phyloP scores from a whole-genome alignment of 2,888 invertebrate species.

The Diaprepes abbreviatus region DNA sequence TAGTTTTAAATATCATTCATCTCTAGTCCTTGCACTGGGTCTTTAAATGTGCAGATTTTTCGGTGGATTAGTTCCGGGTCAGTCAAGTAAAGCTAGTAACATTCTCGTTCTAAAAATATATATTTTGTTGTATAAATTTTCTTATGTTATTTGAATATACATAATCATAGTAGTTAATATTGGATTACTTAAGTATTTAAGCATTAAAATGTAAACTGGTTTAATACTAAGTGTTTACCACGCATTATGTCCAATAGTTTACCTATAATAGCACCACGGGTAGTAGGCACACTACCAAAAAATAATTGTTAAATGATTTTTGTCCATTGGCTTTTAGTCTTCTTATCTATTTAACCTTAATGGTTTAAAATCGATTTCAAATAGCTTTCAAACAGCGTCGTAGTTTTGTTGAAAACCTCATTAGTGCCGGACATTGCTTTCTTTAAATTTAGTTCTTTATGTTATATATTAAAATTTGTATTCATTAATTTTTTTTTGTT shows the following conservation, averaged over 20 bases:
- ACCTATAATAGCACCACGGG: constrained; percentile 2
- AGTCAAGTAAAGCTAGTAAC: no score
- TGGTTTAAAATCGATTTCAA: constrained; percentile 43
- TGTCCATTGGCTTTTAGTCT: constrained; percentile 27
- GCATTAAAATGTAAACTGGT: no score
- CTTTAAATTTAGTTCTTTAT: background rate
- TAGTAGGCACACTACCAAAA: background rate
- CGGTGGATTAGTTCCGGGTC: no score
- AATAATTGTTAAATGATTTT: constrained; percentile 2
- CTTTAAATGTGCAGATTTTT: no score
- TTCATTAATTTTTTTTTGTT: background rate
- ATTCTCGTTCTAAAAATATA: no score
- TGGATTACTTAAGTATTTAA: no score
- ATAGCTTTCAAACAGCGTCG: constrained; percentile 37
- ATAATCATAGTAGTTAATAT: no score
- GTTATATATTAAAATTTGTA: background rate
- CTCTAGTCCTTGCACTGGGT: no score
- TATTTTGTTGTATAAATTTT: no score
- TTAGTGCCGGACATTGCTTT: constrained; percentile 29
- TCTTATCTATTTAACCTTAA: constrained; percentile 44
- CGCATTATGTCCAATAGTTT: background rate
- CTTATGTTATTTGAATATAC: no score
- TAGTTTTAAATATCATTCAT: no score
- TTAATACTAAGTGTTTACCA: no score
- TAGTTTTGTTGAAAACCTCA: constrained; percentile 23